A percentile compares a stretch with the other conserved stretches of the same genome.
phyloP scores from a whole-genome alignment of 2,797 vertebrate genomes.

The Poecilia picta region DNA sequence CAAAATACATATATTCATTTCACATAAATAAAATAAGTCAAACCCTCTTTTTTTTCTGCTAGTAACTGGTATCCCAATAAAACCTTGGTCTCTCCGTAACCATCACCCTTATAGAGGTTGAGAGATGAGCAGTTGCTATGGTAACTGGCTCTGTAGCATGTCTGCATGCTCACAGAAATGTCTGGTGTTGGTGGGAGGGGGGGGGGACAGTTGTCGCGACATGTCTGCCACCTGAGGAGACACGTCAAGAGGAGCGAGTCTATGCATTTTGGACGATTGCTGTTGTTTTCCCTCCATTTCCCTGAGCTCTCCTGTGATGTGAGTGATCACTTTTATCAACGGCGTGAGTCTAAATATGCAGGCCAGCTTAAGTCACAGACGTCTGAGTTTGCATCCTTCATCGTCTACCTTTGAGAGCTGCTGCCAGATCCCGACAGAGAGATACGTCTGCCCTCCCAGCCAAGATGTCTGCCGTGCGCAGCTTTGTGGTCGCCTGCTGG shows the following conservation, averaged over 20 bases:
- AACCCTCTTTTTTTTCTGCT: constrained; percentile 30
- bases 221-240: constrained; percentile 62
- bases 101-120: constrained; percentile 14
- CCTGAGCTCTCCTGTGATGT: not conserved
- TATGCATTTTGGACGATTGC: not conserved
- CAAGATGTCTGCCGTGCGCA: constrained; percentile 66
- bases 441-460: constrained; percentile 34
- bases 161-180: constrained; percentile 43
- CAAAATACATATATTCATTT: constrained; percentile 12
- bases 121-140: constrained; percentile 67
- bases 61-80: constrained; percentile 43
- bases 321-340: constrained; percentile 32
- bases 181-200: constrained; percentile 1
- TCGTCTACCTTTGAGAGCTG: constrained; percentile 26
- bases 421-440: constrained; percentile 36
- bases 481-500: constrained; percentile 62
- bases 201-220: constrained; percentile 21
- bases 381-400: constrained; percentile 23
- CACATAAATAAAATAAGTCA: constrained; percentile 47
- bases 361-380: constrained; percentile 24
- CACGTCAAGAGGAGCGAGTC: not conserved
- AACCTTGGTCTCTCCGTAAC: constrained; percentile 23
- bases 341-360: constrained; percentile 30
- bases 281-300: constrained; percentile 23
- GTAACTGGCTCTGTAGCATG: constrained; percentile 63